Percentiles rank a stretch among this genome's conserved stretches.
Evolutionary conservation across 2,113 vertebrate species (phyloP).

Genomic region (Tetraodon nigroviridis): DNA sequence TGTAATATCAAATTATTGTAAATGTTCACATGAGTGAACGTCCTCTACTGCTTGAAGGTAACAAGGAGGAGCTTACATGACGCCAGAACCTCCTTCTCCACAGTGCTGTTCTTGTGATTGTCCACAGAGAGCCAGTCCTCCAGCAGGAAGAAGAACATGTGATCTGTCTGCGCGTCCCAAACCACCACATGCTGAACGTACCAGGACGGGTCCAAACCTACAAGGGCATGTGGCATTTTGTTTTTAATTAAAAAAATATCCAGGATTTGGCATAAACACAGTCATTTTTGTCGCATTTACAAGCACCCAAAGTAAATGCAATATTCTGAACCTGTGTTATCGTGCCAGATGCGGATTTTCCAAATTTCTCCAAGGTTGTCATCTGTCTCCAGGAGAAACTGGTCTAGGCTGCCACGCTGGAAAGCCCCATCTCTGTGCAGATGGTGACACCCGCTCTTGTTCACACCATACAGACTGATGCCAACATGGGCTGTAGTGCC

Average conservation of each 20-base stretch:
- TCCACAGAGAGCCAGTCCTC: constrained; percentile 82
- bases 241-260: not conserved
- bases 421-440: constrained; percentile 75
- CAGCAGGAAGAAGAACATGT: constrained; percentile 79
- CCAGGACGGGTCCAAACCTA: constrained; percentile 79
- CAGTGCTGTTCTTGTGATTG: constrained; percentile 70
- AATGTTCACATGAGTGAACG: no score
- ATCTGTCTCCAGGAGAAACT: constrained; percentile 78
- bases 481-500: constrained; percentile 79
- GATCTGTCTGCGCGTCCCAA: constrained; percentile 76
- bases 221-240: not conserved
- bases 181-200: constrained; percentile 77
- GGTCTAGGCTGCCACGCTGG: constrained; percentile 71
- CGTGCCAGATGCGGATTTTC: constrained; percentile 82
- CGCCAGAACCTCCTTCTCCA: constrained; percentile 77
- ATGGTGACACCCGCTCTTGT: constrained; percentile 76
- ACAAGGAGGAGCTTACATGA: constrained; percentile 64
- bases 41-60: not conserved
- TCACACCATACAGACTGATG: constrained; percentile 74
- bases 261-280: not conserved
- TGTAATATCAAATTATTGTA: no score
- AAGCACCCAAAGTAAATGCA: no score
- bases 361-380: constrained; percentile 75
- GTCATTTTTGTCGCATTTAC: no score
- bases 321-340: constrained; percentile 75